phyloP scores from a whole-genome alignment of 2,113 vertebrate species.

The Phrynosoma blainvillii region DNA sequence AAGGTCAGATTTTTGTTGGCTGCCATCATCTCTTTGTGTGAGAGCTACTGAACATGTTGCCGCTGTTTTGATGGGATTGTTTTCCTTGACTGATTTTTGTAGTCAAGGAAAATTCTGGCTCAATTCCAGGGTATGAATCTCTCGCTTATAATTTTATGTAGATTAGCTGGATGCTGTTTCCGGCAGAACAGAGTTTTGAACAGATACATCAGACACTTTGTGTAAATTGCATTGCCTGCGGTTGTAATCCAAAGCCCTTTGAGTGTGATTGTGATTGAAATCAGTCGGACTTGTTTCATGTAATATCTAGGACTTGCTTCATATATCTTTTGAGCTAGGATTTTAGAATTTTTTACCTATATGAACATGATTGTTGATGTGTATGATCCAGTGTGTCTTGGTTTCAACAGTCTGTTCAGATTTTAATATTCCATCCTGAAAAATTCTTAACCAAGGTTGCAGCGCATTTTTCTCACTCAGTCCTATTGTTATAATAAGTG shows the following conservation, averaged over 20 bases:
- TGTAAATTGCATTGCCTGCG: background rate
- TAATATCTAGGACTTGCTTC: background rate
- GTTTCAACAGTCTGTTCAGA: background rate
- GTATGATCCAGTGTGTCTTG: background rate
- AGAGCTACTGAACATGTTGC: conserved; percentile 19
- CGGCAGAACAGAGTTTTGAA: conserved; percentile 16
- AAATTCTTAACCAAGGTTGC: background rate
- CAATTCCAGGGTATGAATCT: conserved; percentile 43
- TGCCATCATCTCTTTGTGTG: conserved; percentile 34
- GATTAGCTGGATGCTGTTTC: conserved; percentile 36
- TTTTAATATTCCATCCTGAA: background rate
- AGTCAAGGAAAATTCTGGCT: conserved; percentile 34
- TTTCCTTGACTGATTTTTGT: conserved; percentile 46
- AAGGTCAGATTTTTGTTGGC: conserved; percentile 40
- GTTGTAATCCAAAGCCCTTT: background rate
- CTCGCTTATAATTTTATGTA: conserved; percentile 6
- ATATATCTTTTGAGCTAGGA: background rate
- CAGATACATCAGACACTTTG: background rate
- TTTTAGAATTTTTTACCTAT: background rate
- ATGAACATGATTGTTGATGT: background rate
- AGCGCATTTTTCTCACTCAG: background rate
- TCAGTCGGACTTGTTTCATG: background rate
- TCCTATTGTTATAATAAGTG: background rate
- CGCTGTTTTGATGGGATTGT: conserved; percentile 42
- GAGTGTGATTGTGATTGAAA: background rate